Conservation (phyloP, 2,113 vertebrate genomes). For the Spilogale gracilis region DNA sequence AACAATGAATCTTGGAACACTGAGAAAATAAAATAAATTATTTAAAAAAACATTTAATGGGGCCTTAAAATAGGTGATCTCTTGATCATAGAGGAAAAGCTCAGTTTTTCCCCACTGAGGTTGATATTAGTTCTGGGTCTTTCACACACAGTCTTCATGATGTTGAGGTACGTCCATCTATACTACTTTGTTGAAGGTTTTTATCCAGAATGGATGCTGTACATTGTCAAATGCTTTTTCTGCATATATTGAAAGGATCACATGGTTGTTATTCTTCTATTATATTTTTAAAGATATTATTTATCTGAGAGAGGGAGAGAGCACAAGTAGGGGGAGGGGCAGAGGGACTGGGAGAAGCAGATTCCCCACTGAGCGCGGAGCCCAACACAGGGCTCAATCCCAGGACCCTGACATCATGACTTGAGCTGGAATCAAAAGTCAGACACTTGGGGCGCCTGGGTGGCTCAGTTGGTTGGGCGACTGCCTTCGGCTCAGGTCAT, state of each 20-base stretch:
- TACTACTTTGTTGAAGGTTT: not conserved
- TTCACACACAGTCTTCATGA: not conserved
- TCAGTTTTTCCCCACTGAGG: not conserved
- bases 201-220: not conserved
- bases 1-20: too few relatives aligned
- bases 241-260: not conserved
- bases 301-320: not conserved
- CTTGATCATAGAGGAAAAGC: not conserved
- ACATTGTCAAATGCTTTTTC: not conserved
- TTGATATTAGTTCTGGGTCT: not conserved
- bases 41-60: not conserved
- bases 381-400: not conserved
- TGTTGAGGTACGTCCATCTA: not conserved
- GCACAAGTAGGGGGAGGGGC: not conserved
- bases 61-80: not conserved
- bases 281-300: not conserved
- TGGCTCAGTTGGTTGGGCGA: too few relatives aligned
- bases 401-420: not conserved
- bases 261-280: not conserved
- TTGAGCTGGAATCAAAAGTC: not conserved
- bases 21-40: too few relatives aligned
- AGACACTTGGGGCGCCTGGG: not conserved
- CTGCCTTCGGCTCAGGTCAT: too few relatives aligned
- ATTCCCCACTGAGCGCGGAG: not conserved
- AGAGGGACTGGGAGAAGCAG: not conserved